Evolutionary conservation across 2,797 vertebrate species (phyloP).

Genomic region (Hyperoplus immaculatus): DNA sequence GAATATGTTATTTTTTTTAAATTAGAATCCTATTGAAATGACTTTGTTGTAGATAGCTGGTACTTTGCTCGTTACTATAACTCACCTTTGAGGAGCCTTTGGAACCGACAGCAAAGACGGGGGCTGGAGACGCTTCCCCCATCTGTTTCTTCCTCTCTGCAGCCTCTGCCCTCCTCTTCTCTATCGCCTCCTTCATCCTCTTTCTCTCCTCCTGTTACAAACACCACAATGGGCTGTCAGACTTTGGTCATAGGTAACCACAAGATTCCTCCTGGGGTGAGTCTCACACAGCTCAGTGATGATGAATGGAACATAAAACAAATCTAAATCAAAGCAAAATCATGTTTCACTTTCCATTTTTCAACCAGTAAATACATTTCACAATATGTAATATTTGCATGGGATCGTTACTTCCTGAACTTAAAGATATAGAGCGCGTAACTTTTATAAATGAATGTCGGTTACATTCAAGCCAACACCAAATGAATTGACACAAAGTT

Average conservation of each 20-base stretch:
- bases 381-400: too few species aligned
- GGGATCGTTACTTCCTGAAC: background rate
- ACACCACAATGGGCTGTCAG: background rate
- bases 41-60: background rate
- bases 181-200: conserved; percentile 96
- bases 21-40: too few species aligned
- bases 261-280: background rate
- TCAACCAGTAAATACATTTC: too few species aligned
- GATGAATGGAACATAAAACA: background rate
- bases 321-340: background rate
- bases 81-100: conserved; percentile 95
- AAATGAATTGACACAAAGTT: too few species aligned
- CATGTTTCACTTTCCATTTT: background rate
- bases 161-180: conserved; percentile 95
- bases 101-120: conserved; percentile 90
- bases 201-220: conserved; percentile 92
- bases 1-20: too few species aligned
- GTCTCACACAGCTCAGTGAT: background rate
- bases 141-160: conserved; percentile 94
- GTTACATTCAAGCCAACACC: too few species aligned
- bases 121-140: conserved; percentile 85
- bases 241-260: background rate
- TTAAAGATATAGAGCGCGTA: background rate
- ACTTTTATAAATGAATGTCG: too few species aligned
- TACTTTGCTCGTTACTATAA: background rate